Evolutionary conservation across 1,140 invertebrate genomes (phyloP), one percentile per base, ranked within the genome.

Genomic region (Caligus rogercresseyi): DNA sequence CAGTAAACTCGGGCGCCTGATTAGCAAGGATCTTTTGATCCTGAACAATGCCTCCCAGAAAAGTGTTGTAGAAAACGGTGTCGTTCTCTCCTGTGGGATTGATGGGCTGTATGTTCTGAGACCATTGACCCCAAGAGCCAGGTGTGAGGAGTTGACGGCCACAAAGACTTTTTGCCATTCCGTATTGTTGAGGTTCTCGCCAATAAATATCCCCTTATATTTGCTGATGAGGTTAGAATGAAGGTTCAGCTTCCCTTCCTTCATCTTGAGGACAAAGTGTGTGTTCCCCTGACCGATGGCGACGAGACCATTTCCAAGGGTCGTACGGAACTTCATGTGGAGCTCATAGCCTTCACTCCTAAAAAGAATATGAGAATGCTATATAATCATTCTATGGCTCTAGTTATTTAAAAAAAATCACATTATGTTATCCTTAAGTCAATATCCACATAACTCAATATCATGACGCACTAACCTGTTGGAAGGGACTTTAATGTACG

Each of bases 261-360:
- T 79, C 16, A 93, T 75, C 67, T 87, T 82, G 20, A 93, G 76
- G 66, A 87, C 84, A 71, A 87, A 89, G 72, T 82, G 87, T 1
- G 85, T 87, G 21, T 80, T 73, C 13, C 87, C 86, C 66, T 83
- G 83, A 24, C 87, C 86, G 71, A 89, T 82, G 11, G 86, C 86
- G 57, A 96, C 71, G n/a, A 91, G 74, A 20, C 87, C 88, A 72
- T 84, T 83, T 0, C 83, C 80, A 23, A 94, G 72, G 2, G 90
- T 94, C 0, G 91, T 95, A 69, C 87, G 84, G 72, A 96, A 94
- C 21, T 86, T 76, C 69, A 94, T 84, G 65, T 85, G 82, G 43
- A 94, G 84, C 69, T 88, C 86, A 72, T 90, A 90, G 53, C 85
- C 86, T 71, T 87, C 85, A 65, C 86, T 84, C 23, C 85, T 66